Evolutionary conservation across 2,888 invertebrate genomes (phyloP).

Genomic region (Drosophila maculinotata): DNA sequence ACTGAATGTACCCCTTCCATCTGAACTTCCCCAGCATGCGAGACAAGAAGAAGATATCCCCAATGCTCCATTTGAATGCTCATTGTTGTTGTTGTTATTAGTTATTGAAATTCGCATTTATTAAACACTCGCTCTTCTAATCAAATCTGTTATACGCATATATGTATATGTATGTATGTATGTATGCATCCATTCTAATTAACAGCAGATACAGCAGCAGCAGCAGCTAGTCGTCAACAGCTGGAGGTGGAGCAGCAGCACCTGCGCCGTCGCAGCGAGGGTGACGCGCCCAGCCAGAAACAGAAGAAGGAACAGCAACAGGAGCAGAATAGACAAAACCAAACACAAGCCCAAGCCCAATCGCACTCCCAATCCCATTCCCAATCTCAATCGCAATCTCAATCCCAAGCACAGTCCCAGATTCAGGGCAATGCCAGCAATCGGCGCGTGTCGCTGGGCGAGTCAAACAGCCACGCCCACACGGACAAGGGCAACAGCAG

Average conservation of each 20-base stretch:
- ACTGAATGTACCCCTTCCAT: background rate
- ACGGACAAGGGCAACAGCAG: constrained; percentile 26
- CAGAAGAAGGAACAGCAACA: constrained; percentile 67
- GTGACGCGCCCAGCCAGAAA: constrained; percentile 86
- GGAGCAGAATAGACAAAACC: constrained; percentile 11
- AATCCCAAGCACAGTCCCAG: constrained; percentile 8
- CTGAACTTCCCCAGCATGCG: constrained; percentile 35
- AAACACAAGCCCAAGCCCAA: constrained; percentile 32
- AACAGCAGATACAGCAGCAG: constrained; percentile 54
- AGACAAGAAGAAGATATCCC: constrained; percentile 1
- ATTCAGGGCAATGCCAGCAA: constrained; percentile 44
- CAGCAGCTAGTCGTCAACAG: constrained; percentile 67
- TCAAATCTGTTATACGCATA: constrained; percentile 4
- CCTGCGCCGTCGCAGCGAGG: constrained; percentile 88
- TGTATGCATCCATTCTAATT: background rate
- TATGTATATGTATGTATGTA: too few relatives aligned
- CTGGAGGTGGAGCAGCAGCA: constrained; percentile 82
- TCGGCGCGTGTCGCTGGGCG: constrained; percentile 88
- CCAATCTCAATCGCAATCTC: constrained; percentile 22
- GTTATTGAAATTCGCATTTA: constrained; percentile 1
- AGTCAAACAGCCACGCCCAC: constrained; percentile 82
- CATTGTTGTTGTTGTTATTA: constrained; percentile 51
- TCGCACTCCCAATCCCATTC: constrained; percentile 19
- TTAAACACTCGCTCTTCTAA: background rate
- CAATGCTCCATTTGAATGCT: constrained; percentile 45